Percentiles rank a stretch among this genome's conserved stretches.
These are phyloP conservation scores for Lathamus discolor DNA, from an alignment of 2,113 vertebrate species.

Conservation along the genomic window DNA sequence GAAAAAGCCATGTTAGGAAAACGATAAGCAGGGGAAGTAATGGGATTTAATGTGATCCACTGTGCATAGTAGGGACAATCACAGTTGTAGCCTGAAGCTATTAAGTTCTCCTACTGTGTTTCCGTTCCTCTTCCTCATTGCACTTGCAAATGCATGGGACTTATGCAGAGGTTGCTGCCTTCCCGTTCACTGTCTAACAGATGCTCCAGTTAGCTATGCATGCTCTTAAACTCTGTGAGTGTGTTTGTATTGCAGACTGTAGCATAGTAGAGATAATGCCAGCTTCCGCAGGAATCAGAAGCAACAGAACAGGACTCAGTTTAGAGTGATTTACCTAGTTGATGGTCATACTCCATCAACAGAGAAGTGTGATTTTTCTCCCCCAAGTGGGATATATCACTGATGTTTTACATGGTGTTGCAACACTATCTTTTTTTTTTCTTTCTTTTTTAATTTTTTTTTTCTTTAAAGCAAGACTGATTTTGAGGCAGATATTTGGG, in stretches of 20 bases:
- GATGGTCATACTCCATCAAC: not conserved
- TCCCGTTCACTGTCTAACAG: not conserved
- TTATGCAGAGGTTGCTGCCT: not conserved
- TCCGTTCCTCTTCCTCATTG: not conserved
- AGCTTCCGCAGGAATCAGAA: not conserved
- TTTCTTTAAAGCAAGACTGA: not conserved
- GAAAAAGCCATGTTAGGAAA: constrained; percentile 79
- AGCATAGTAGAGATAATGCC: not conserved
- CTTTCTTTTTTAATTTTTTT: not conserved
- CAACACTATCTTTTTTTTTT: not conserved
- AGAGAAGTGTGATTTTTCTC: not conserved
- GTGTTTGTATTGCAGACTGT: constrained; percentile 2
- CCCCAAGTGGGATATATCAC: not conserved
- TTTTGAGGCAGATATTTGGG: not conserved
- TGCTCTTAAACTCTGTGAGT: not conserved
- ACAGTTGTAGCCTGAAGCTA: not conserved
- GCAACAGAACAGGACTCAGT: not conserved
- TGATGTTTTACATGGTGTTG: not conserved
- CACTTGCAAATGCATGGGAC: constrained; percentile 6
- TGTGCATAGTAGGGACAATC: not conserved
- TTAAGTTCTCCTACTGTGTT: not conserved
- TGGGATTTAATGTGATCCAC: not conserved
- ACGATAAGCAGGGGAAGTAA: not conserved
- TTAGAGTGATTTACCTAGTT: not conserved
- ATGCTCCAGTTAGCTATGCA: not conserved